phyloP scores from a whole-genome alignment of 92 coral and sea anemone species.

The Palythoa caribaeorum region DNA sequence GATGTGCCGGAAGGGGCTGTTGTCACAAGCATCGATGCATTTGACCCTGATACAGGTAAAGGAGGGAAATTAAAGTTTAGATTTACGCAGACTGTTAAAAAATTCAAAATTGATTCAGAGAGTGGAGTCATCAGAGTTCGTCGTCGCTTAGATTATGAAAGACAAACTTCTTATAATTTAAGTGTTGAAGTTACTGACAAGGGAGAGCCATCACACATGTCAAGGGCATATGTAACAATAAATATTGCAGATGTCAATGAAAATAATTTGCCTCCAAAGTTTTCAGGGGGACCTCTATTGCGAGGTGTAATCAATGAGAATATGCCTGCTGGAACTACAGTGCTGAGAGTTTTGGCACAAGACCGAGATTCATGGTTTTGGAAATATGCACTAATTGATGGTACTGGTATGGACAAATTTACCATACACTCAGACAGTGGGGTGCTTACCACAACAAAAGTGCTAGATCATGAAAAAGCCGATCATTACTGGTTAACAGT shows the following conservation, averaged over 20 bases:
- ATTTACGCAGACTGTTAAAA: constrained; percentile 56
- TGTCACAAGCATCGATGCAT: constrained; percentile 83
- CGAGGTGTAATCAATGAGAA: constrained; percentile 74
- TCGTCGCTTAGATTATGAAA: constrained; percentile 72
- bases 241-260: constrained; percentile 81
- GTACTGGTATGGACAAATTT: constrained; percentile 96
- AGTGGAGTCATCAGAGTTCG: constrained; percentile 86
- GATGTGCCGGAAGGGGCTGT: constrained; percentile 78
- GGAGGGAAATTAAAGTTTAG: constrained; percentile 74
- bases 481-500: constrained; percentile 94
- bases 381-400: constrained; percentile 90
- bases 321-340: constrained; percentile 67
- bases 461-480: constrained; percentile 76
- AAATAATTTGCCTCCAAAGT: constrained; percentile 70
- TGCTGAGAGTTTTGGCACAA: constrained; percentile 59
- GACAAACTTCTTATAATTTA: constrained; percentile 71
- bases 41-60: constrained; percentile 85
- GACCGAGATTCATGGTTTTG: constrained; percentile 78
- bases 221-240: constrained; percentile 69
- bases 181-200: constrained; percentile 83
- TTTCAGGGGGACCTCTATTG: constrained; percentile 61
- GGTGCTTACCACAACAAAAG: constrained; percentile 71
- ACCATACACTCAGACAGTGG: constrained; percentile 80
- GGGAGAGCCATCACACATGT: constrained; percentile 68
- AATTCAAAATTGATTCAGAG: constrained; percentile 84